Percentiles rank a stretch among this genome's conserved stretches.
Conservation (phyloP, 2,888 invertebrate species). For the Monoplex corrugatus region DNA sequence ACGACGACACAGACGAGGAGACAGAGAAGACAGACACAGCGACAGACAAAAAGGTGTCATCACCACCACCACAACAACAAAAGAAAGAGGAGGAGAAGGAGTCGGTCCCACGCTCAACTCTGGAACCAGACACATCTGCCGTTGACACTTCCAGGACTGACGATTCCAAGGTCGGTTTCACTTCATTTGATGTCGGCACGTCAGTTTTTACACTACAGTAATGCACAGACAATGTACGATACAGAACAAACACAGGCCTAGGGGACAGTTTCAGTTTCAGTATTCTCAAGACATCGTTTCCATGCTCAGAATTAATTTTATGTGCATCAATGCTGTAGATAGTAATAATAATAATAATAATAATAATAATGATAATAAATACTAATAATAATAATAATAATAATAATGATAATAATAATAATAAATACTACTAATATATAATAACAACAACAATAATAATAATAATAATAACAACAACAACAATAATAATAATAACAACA, state of each 20-base stretch:
- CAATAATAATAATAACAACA: neutral
- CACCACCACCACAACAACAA: slow-evolving; percentile 5
- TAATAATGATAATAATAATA: too few species aligned
- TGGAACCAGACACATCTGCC: neutral
- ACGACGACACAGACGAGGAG: slow-evolving; percentile 34
- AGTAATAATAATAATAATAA: neutral
- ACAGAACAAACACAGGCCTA: neutral
- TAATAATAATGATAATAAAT: neutral
- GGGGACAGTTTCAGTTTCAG: too few species aligned
- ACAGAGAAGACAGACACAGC: slow-evolving; percentile 34
- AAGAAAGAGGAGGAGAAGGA: slow-evolving; percentile 28
- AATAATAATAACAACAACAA: too few species aligned
- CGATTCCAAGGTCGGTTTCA: slow-evolving; percentile 23
- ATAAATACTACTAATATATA: too few species aligned
- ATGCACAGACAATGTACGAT: neutral
- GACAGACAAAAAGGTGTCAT: neutral
- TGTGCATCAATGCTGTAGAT: too few species aligned
- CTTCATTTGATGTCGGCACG: neutral
- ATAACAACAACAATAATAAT: too few species aligned
- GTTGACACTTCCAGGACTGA: slow-evolving; percentile 24
- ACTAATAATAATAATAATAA: too few species aligned
- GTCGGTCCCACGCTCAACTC: neutral
- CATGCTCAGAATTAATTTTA: too few species aligned
- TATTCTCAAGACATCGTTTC: too few species aligned
- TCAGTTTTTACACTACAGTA: neutral